Base-by-base conservation (phyloP, 2,888 invertebrate species). In the Hirtodrosophila trivittata region DNA sequence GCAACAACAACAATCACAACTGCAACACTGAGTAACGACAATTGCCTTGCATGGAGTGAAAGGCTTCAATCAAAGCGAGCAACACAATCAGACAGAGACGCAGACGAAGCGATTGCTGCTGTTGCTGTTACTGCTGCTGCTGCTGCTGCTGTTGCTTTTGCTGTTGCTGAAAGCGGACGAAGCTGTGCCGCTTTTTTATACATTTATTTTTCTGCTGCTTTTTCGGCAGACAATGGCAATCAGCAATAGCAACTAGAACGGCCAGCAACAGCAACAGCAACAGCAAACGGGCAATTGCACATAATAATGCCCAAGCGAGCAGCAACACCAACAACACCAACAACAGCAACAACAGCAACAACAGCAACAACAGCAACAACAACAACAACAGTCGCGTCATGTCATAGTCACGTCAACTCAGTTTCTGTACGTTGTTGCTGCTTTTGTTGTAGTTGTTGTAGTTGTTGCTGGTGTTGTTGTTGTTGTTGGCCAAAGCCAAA, bases 21-120 rank as follows among this genome's bases (percentile, higher is more conserved):
- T 66, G 52, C 69, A 66, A 46, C 57, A 57, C 70, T 62, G 64
- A 69, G 47, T 54, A 70, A 83, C 67, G 81, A 77, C 75, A 84
- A 87, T 84, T 85, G 80, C 87, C 88, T 85, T 86, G 88, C 87
- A 85, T 85, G 87, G 86, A 88, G 86, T 88, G 88, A 88, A 88
- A 88, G 88, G 87, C 87, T 88, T 88, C 88, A 88, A 88, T 88
- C 87, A 88, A 83, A 83, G 66, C 78, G 66, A 77, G 75, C 75
- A 77, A 77, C 77, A 83, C 73, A 78, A 76, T 76, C 76, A 78
- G 66, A 70, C 75, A 70, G 65, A 77, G 63, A 77, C 77, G 77
- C 63, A 73, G 76, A 70, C 84, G 74, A 64, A 74, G 77, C 77
- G 77, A 77, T 80, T 83, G 84, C 64, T 66, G 66, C 54, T 70